phyloP scores from a whole-genome alignment of 2,113 vertebrate species.

The Vidua chalybeata region DNA sequence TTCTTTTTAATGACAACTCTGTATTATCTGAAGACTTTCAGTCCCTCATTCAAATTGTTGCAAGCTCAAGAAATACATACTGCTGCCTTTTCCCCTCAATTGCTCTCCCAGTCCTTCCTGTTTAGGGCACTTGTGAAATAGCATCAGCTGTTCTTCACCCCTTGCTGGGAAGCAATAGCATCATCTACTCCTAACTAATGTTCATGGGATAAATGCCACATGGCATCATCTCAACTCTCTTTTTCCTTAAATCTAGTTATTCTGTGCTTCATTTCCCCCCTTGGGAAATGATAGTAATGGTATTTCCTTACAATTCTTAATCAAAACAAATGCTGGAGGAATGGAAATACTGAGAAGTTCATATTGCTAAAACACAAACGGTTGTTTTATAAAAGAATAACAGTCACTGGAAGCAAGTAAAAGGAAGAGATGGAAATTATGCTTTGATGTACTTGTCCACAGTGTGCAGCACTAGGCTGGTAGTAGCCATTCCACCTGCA shows the following conservation, averaged over 20 bases:
- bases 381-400: neutral
- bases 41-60: neutral
- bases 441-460: neutral
- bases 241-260: neutral
- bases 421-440: neutral
- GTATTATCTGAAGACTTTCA: neutral
- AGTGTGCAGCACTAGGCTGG: neutral
- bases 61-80: neutral
- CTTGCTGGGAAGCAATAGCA: neutral
- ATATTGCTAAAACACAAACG: neutral
- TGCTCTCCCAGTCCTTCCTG: fast-evolving
- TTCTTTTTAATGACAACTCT: neutral
- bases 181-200: neutral
- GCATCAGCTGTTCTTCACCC: neutral
- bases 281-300: neutral
- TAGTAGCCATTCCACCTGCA: neutral
- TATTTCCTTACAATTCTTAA: neutral
- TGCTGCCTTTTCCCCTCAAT: neutral
- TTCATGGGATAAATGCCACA: neutral
- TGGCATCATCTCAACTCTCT: neutral
- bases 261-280: neutral
- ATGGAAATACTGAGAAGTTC: neutral
- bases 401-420: neutral
- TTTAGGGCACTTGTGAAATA: neutral
- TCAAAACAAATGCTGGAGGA: neutral